Base-by-base conservation (phyloP, 53 echinoderm and acorn worm species). In the Hippasteria phrygiana region DNA sequence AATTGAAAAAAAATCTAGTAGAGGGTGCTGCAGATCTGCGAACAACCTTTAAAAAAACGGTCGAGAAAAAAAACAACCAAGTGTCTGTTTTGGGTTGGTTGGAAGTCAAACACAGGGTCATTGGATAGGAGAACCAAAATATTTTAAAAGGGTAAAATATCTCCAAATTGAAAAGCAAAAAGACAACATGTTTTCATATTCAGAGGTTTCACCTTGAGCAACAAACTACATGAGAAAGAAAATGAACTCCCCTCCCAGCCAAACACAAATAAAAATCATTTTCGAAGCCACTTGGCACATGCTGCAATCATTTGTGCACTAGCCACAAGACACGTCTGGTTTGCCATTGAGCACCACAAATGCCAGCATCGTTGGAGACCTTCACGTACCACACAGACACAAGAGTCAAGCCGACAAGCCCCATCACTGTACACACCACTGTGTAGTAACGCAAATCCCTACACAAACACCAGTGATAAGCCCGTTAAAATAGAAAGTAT, bases 391-490 rank as follows among this genome's bases (percentile, higher is more conserved):
- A 59, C 59, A n/a, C n/a, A 3, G 26, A 24, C 59, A 59, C 26
- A 24, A 14, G 22, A 24, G 59, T 59, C 59, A 59, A 59, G 26
- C 8, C 59, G 26, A 3, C 59, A 59, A 59, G 59, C 59, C n/a
- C n/a, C 3, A 59, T 26, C n/a, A 18, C 59, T 22, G 20, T 24
- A 59, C 59, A 59, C n/a, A 59, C 51, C n/a, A 20, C 22, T 22
- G 59, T 26, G 59, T 8, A 8, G 59, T 8, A 59, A 59, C 59
- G 59, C 59, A 59, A 59, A 59, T 59, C 59, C 26, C 26, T 24
- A 59, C 59, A 59, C 59, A 59, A 59, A 59, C 59, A 59, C 26
- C 4, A 59, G 59, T 7, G 36, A 67, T 67, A 14, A 67, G 69
- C 36, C 33, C 7, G 69, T 16, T 35, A 67, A 67, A 67, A 17